Conservation (phyloP, 2,888 invertebrate species). For the Penaeus monodon region DNA sequence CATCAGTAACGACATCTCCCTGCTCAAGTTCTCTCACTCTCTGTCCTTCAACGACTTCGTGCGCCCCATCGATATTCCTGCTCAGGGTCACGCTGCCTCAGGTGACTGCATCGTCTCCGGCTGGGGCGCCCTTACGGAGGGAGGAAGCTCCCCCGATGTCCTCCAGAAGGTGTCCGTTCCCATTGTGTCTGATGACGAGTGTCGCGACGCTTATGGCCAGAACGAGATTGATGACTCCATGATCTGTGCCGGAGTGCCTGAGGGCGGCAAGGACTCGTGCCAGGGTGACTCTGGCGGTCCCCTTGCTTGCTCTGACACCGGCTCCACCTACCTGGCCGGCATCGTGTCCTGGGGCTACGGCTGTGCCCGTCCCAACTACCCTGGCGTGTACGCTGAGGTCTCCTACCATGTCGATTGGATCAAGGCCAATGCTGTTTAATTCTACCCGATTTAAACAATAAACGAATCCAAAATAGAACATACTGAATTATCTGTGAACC, state of each 20-base stretch:
- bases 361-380: constrained; percentile 64
- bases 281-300: constrained; percentile 67
- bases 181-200: constrained; percentile 64
- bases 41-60: constrained; percentile 53
- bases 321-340: constrained; percentile 62
- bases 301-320: constrained; percentile 55
- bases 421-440: constrained; percentile 2
- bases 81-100: constrained; percentile 43
- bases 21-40: constrained; percentile 35
- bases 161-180: constrained; percentile 65
- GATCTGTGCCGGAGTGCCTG: constrained; percentile 66
- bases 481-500: no score
- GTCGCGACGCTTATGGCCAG: constrained; percentile 60
- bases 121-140: constrained; percentile 62
- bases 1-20: constrained; percentile 54
- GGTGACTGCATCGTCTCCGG: constrained; percentile 65
- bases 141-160: constrained; percentile 28
- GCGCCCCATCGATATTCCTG: constrained; percentile 32
- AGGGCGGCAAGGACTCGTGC: constrained; percentile 66
- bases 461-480: no score
- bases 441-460: no score
- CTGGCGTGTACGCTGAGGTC: constrained; percentile 66
- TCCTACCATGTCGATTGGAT: constrained; percentile 66
- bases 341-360: constrained; percentile 66
- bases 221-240: constrained; percentile 64